Evolutionary conservation across 1,140 invertebrate species (phyloP).

Genomic region (Trichonephila inaurata): DNA sequence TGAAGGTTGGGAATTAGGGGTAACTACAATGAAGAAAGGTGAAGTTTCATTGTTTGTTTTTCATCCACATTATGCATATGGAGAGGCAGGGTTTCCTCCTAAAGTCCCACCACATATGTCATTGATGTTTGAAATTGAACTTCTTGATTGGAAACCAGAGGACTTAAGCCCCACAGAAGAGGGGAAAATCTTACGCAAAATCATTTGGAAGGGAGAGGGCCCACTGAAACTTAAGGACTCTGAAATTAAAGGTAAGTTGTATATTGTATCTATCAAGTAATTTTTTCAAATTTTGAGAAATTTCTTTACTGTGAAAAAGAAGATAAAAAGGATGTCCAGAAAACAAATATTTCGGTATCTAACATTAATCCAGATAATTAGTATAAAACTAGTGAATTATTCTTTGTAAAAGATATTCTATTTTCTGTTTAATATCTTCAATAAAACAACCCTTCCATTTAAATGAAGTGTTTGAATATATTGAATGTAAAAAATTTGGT

Average conservation of each 20-base stretch:
- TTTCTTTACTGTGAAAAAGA: neutral
- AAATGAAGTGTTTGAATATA: too few relatives aligned
- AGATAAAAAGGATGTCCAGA: too few relatives aligned
- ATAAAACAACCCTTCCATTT: too few relatives aligned
- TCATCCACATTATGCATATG: slow-evolving; percentile 95
- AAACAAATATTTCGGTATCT: too few relatives aligned
- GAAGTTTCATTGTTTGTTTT: slow-evolving; percentile 92
- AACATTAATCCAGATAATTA: too few relatives aligned
- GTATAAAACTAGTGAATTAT: too few relatives aligned
- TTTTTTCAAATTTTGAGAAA: slow-evolving; percentile 21
- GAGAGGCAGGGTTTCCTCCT: slow-evolving; percentile 89
- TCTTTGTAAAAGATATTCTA: too few relatives aligned
- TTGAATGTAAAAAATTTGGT: too few relatives aligned
- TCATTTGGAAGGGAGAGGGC: slow-evolving; percentile 87
- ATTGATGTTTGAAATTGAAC: slow-evolving; percentile 89
- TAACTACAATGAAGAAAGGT: slow-evolving; percentile 95
- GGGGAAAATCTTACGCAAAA: slow-evolving; percentile 89
- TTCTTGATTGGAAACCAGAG: slow-evolving; percentile 90
- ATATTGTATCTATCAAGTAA: too few relatives aligned
- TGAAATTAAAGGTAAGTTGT: slow-evolving; percentile 85
- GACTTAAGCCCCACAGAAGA: slow-evolving; percentile 92
- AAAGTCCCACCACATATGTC: slow-evolving; percentile 94
- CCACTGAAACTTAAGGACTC: slow-evolving; percentile 83
- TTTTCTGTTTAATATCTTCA: too few relatives aligned
- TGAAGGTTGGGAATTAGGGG: slow-evolving; percentile 96